phyloP scores from a whole-genome alignment of 2,888 invertebrate genomes.

The Drosophila siamana region DNA sequence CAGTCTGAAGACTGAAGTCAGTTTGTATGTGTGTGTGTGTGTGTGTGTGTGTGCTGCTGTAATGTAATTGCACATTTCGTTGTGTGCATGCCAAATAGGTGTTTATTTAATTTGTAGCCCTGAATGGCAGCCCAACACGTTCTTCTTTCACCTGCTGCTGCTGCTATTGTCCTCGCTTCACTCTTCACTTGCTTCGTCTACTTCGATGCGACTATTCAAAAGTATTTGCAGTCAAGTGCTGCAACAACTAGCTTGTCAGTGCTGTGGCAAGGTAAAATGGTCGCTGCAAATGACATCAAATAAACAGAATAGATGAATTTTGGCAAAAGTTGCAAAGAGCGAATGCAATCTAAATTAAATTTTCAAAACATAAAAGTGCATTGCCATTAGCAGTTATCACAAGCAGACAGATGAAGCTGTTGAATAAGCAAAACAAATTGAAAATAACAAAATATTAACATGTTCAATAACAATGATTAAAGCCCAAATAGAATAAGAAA shows the following conservation, averaged over 20 bases:
- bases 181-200: not conserved
- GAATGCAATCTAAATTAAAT: no score
- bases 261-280: not conserved
- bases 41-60: constrained; percentile 27
- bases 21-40: constrained; percentile 9
- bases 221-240: not conserved
- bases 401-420: no score
- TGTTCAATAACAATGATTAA: no score
- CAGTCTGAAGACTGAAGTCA: not conserved
- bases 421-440: no score
- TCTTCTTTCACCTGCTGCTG: constrained; percentile 1
- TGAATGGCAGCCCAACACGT: constrained; percentile 39
- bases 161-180: not conserved
- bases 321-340: not conserved
- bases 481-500: no score
- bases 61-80: constrained; percentile 74
- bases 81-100: constrained; percentile 67
- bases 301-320: not conserved
- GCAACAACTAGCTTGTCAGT: not conserved
- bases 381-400: no score
- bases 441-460: no score
- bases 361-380: no score
- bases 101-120: constrained; percentile 73
- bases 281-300: not conserved
- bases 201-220: constrained; percentile 11